These are phyloP conservation scores for Agrochola lychnidis DNA, from an alignment of 2,888 invertebrate genomes.

Conservation along the genomic window DNA sequence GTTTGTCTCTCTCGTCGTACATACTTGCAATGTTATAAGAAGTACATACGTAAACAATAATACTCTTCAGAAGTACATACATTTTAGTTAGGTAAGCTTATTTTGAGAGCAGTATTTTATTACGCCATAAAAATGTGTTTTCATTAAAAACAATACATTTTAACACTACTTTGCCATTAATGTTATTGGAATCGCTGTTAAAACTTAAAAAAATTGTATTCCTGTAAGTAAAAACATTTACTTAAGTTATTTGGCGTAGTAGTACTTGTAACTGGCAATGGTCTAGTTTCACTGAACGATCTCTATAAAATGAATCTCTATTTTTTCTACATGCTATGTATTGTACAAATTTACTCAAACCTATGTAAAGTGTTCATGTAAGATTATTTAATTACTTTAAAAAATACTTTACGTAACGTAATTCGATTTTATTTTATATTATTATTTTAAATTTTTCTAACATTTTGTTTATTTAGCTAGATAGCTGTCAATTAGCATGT, in stretches of 20 bases:
- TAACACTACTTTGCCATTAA: conserved; percentile 10
- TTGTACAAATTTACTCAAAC: conserved; percentile 89
- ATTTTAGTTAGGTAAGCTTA: conserved; percentile 23
- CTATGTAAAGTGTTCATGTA: conserved; percentile 87
- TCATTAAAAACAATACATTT: not conserved
- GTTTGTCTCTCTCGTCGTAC: conserved; percentile 66
- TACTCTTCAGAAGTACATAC: conserved; percentile 46
- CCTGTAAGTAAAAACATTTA: not conserved
- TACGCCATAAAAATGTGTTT: conserved; percentile 21
- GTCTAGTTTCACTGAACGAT: conserved; percentile 89
- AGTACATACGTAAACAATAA: conserved; percentile 43
- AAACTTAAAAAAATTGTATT: not conserved
- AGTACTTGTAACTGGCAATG: conserved; percentile 78
- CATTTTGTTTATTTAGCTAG: conserved; percentile 68
- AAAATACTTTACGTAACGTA: conserved; percentile 68
- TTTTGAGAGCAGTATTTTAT: conserved; percentile 29
- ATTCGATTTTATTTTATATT: conserved; percentile 61
- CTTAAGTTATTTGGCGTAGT: conserved; percentile 37
- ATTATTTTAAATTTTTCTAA: conserved; percentile 33
- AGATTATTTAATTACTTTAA: conserved; percentile 77
- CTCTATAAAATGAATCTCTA: conserved; percentile 90
- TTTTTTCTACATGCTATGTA: conserved; percentile 90
- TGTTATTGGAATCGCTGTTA: conserved; percentile 1
- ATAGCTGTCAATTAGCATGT: conserved; percentile 88
- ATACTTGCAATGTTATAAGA: conserved; percentile 27